phyloP scores from a whole-genome alignment of 2,888 invertebrate species.

The Diarsia dahlii region DNA sequence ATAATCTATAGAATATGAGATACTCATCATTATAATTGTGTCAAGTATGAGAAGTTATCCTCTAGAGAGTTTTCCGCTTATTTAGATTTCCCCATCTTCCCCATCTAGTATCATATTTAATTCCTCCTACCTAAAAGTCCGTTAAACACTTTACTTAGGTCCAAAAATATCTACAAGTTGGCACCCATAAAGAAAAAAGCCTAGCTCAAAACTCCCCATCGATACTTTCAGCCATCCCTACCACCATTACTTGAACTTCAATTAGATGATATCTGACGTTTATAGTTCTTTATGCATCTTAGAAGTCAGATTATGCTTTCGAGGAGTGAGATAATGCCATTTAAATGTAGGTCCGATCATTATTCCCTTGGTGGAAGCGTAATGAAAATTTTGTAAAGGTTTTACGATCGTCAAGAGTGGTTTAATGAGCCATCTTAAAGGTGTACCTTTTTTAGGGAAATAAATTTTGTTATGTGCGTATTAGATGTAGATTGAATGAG shows the following conservation, averaged over 20 bases:
- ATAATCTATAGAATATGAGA: no score
- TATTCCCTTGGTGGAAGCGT: slow-evolving; percentile 83
- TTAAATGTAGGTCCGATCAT: slow-evolving; percentile 87
- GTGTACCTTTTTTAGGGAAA: slow-evolving; percentile 73
- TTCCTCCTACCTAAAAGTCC: not conserved
- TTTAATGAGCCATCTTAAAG: slow-evolving; percentile 78
- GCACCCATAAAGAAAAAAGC: slow-evolving; percentile 6
- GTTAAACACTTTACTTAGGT: not conserved
- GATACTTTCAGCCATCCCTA: slow-evolving; percentile 62
- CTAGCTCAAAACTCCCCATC: slow-evolving; percentile 33
- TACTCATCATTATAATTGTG: no score
- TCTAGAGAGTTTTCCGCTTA: not conserved
- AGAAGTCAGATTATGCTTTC: slow-evolving; percentile 86
- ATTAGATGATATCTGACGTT: slow-evolving; percentile 90
- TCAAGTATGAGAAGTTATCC: not conserved
- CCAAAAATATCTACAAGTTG: slow-evolving; percentile 3
- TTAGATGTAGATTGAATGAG: slow-evolving; percentile 43
- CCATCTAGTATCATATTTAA: not conserved
- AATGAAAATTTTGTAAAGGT: slow-evolving; percentile 87
- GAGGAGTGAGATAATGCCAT: slow-evolving; percentile 85
- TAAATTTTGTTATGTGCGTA: slow-evolving; percentile 60
- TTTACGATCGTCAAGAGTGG: slow-evolving; percentile 80
- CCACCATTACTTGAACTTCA: slow-evolving; percentile 85
- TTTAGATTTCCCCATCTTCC: not conserved
- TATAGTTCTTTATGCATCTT: slow-evolving; percentile 90